phyloP scores from a whole-genome alignment of 2,113 vertebrate species.

The Polypterus bichir region DNA sequence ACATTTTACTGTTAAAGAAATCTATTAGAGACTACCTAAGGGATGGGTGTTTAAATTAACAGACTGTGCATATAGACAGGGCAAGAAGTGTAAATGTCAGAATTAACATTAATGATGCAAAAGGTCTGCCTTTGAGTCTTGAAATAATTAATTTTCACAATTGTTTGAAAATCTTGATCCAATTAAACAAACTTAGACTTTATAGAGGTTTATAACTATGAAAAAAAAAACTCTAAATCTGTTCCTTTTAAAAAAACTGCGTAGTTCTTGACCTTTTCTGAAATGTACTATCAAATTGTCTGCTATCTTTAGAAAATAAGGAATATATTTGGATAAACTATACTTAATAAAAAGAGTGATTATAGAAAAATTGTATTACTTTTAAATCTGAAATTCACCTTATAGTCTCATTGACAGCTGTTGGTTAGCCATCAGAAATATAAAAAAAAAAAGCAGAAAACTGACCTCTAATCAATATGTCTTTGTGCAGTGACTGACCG shows the following conservation, averaged over 20 bases:
- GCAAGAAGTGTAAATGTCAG: constrained; percentile 33
- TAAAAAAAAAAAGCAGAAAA: not conserved
- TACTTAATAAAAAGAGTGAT: too few relatives aligned
- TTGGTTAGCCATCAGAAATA: not conserved
- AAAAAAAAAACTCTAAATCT: not conserved
- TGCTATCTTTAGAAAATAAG: too few relatives aligned
- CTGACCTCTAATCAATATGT: not conserved
- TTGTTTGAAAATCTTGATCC: constrained; percentile 18
- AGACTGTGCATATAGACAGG: constrained; percentile 28
- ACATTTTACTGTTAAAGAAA: not conserved
- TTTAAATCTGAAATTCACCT: not conserved
- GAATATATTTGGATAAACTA: too few relatives aligned
- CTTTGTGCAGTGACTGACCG: not conserved
- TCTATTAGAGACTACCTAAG: constrained; percentile 1
- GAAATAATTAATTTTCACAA: constrained; percentile 22
- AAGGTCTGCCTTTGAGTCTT: constrained; percentile 10
- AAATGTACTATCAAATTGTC: too few relatives aligned
- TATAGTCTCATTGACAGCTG: not conserved
- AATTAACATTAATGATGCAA: constrained; percentile 21
- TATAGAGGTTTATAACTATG: not conserved
- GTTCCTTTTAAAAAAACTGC: not conserved
- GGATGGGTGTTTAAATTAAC: constrained; percentile 11
- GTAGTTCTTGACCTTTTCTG: too few relatives aligned
- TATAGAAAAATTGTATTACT: too few relatives aligned
- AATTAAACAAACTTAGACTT: not conserved